Percentiles rank a stretch among this genome's conserved stretches.
phyloP scores from a whole-genome alignment of 2,113 vertebrate species.

The Nothobranchius kuhntae region DNA sequence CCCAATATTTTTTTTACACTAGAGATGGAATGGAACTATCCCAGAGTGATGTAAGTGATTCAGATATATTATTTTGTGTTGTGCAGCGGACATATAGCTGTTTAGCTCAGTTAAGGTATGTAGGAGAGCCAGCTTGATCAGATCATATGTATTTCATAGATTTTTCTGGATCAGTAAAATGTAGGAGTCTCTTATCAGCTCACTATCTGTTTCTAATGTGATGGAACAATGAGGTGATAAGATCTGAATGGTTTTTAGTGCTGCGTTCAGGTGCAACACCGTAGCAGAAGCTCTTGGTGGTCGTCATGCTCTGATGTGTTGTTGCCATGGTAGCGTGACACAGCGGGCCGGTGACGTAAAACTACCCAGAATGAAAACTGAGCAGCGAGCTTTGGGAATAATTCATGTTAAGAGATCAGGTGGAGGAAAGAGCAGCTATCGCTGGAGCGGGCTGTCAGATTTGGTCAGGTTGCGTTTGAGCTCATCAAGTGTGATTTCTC shows the following conservation, averaged over 20 bases:
- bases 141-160: too few relatives aligned
- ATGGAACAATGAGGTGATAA: background rate
- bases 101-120: too few relatives aligned
- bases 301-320: constrained; percentile 35
- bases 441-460: constrained; percentile 15
- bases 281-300: constrained; percentile 10
- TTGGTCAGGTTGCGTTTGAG: background rate
- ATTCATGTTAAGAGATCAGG: constrained; percentile 64
- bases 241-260: background rate
- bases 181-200: background rate
- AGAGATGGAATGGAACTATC: too few relatives aligned
- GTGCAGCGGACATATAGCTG: too few relatives aligned
- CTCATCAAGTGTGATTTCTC: constrained; percentile 22
- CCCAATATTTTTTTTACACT: too few relatives aligned
- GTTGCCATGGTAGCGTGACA: constrained; percentile 67
- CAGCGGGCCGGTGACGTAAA: constrained; percentile 60
- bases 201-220: background rate
- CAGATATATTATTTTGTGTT: too few relatives aligned
- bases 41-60: too few relatives aligned
- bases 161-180: too few relatives aligned
- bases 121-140: too few relatives aligned
- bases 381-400: constrained; percentile 64
- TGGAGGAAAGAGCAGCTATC: constrained; percentile 43
- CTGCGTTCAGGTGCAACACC: background rate
- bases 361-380: constrained; percentile 55